Evolutionary conservation across 2,888 invertebrate species (phyloP).

Genomic region (Ornithoptera priamus): DNA sequence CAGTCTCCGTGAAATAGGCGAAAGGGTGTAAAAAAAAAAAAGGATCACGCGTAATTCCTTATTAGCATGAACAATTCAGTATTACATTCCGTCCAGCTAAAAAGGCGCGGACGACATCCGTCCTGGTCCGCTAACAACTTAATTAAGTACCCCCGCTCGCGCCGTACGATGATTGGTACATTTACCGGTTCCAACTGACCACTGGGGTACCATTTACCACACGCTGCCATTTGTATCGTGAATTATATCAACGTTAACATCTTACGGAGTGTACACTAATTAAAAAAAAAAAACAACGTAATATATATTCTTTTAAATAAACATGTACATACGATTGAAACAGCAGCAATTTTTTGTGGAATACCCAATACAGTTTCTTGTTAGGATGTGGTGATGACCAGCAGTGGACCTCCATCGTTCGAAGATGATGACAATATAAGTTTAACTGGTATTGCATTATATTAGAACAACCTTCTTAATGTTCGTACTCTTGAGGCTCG

Average conservation of each 20-base stretch:
- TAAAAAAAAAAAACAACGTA: too few species aligned
- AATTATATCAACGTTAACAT: neutral
- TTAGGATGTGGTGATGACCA: too few species aligned
- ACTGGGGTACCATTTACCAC: neutral
- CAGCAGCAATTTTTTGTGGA: too few species aligned
- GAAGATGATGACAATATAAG: too few species aligned
- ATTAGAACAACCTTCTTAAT: too few species aligned
- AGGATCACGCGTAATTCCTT: slow-evolving; percentile 35
- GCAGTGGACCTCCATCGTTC: too few species aligned
- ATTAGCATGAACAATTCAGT: slow-evolving; percentile 39
- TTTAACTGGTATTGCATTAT: too few species aligned
- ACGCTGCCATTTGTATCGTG: neutral
- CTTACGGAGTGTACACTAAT: neutral
- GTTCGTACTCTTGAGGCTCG: too few species aligned
- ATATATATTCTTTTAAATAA: too few species aligned
- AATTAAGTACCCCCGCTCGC: slow-evolving; percentile 37
- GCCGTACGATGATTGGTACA: slow-evolving; percentile 31
- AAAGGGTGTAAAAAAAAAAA: slow-evolving; percentile 23
- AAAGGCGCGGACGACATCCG: slow-evolving; percentile 38
- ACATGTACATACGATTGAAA: too few species aligned
- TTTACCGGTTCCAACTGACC: slow-evolving; percentile 18
- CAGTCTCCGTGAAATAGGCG: slow-evolving; percentile 21
- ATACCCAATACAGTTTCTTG: too few species aligned
- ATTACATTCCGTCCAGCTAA: slow-evolving; percentile 41
- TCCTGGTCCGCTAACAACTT: slow-evolving; percentile 40